A percentile compares a stretch with the other conserved stretches of the same genome.
Conservation (phyloP, 53 echinoderm and acorn worm species). For the Paracentrotus lividus region DNA sequence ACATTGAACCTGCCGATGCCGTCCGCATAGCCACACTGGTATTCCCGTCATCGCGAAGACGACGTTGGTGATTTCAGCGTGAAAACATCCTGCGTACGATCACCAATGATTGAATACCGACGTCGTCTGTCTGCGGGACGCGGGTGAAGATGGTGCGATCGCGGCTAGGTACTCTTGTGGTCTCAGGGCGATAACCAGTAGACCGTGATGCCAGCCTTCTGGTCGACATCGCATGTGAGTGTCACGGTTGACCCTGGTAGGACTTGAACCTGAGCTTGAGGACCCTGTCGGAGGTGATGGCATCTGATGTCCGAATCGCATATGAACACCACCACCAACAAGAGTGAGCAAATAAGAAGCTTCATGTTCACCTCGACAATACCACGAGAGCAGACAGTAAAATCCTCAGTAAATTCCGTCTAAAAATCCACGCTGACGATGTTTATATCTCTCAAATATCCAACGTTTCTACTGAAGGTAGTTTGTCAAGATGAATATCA, state of each 20-base stretch:
- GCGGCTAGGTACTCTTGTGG: constrained; percentile 64
- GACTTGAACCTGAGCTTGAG: constrained; percentile 13
- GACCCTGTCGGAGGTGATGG: constrained; percentile 65
- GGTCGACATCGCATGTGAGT: constrained; percentile 77
- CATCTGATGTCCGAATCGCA: background rate
- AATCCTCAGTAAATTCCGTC: constrained; percentile 30
- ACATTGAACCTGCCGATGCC: constrained; percentile 32
- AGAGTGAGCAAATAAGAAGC: background rate
- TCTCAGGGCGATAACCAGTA: constrained; percentile 70
- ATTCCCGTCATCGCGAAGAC: constrained; percentile 73
- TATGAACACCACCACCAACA: background rate
- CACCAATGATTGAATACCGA: constrained; percentile 76
- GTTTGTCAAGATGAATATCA: background rate
- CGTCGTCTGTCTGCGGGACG: constrained; percentile 63
- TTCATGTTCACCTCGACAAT: background rate
- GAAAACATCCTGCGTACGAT: constrained; percentile 64
- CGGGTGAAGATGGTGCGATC: constrained; percentile 62
- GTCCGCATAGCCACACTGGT: constrained; percentile 76
- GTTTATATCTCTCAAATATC: background rate
- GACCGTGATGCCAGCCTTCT: constrained; percentile 58
- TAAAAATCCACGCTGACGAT: constrained; percentile 11
- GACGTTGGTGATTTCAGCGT: constrained; percentile 73
- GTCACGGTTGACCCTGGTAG: constrained; percentile 74
- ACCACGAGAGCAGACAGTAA: background rate
- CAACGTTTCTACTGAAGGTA: background rate